phyloP scores from a whole-genome alignment of 2,797 vertebrate species.

The Balearica regulorum region DNA sequence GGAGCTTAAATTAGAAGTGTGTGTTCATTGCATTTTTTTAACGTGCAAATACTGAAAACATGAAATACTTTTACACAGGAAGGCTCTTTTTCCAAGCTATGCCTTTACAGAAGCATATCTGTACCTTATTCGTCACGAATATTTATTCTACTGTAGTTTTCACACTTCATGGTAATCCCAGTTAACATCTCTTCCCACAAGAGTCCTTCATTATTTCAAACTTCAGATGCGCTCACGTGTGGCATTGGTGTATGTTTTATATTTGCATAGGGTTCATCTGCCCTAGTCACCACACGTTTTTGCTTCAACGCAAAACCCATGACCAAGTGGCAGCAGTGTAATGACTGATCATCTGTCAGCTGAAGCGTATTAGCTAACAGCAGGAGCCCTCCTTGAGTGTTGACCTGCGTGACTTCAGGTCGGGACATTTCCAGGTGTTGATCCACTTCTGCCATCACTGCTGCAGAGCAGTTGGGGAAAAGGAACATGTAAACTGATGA shows the following conservation, averaged over 20 bases:
- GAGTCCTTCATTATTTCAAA: neutral
- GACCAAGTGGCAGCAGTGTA: neutral
- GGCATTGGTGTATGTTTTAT: neutral
- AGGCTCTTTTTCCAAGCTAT: neutral
- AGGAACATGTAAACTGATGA: neutral
- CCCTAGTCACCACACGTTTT: neutral
- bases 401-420: fast-evolving
- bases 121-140: neutral
- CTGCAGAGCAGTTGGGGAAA: neutral
- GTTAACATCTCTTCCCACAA: neutral
- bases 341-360: neutral
- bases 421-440: neutral
- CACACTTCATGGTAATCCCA: neutral
- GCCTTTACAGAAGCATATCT: neutral
- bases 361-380: neutral
- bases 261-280: neutral
- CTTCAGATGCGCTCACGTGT: neutral
- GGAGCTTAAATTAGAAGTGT: neutral
- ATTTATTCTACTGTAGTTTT: neutral
- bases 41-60: neutral
- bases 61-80: neutral
- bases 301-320: neutral
- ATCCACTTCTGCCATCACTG: neutral
- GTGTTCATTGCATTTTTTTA: neutral
- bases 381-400: fast-evolving